A percentile compares a stretch with the other conserved stretches of the same genome.
Evolutionary conservation across 2,113 vertebrate species (phyloP).

Genomic region (Theropithecus gelada): DNA sequence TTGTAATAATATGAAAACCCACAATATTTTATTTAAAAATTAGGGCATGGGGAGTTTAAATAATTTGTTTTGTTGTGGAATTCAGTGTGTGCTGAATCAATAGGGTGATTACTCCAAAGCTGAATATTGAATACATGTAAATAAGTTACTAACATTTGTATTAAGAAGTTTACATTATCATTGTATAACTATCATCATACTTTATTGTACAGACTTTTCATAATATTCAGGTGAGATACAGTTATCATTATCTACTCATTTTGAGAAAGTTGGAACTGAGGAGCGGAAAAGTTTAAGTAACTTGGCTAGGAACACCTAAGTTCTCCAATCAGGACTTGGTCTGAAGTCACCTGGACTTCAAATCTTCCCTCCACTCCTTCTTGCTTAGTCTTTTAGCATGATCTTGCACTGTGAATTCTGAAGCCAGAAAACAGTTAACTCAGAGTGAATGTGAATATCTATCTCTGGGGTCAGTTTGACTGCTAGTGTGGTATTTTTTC

Average conservation of each 20-base stretch:
- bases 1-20: neutral
- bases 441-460: neutral
- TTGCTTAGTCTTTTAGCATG: neutral
- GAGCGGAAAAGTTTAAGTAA: neutral
- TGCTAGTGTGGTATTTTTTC: neutral
- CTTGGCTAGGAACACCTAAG: neutral
- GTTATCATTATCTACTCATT: neutral
- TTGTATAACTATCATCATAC: neutral
- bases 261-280: neutral
- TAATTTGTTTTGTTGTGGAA: neutral
- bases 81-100: neutral
- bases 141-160: neutral
- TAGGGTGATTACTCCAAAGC: neutral
- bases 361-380: neutral
- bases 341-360: neutral
- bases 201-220: neutral
- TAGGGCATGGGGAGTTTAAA: neutral
- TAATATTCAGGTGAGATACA: neutral
- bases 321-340: neutral
- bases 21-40: slow-evolving; percentile 28
- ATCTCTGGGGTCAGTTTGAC: neutral
- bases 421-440: neutral
- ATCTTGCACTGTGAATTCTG: neutral
- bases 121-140: neutral
- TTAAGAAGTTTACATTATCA: neutral